Base-by-base conservation (phyloP, 1,140 invertebrate species). In the Agrypnia vestita region DNA sequence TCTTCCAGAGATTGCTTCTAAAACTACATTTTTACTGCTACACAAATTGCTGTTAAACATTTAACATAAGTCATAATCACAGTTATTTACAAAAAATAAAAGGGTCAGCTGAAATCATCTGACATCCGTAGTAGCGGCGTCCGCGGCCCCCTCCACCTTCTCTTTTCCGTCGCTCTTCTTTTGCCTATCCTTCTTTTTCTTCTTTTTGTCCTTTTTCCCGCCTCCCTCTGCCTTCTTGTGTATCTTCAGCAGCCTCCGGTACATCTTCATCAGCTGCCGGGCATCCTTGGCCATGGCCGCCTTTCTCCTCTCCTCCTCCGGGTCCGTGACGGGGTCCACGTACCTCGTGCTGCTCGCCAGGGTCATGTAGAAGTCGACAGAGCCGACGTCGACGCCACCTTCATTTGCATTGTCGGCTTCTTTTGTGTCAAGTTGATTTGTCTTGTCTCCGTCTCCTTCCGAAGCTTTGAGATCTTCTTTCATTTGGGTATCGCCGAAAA, bases 241-340 rank as follows among this genome's bases (percentile, higher is more conserved):
- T 43, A 89, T 88, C 84, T 90, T 90, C 9, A 89, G 59, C 15
- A 90, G 81, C 75, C 85, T 88, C 79, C 88, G 89, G 53, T 89
- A 90, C 89, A 90, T 90, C 85, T 87, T 89, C 53, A 89, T 75
- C 3, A 90, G 75, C 69, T 87, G 85, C 75, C 89, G 89, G 0
- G 89, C 89, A 61, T 90, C 88, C 82, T 86, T 89, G 51, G 86
- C 86, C 86, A 90, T 88, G 83, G 80, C 67, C 56, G n/a, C 80
- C 53, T 64, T 77, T 72, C 35, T 83, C 74, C 74, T 84, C 84
- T 79, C 44, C 43, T 62, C 51, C 17, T 56, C 6, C 1, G 72
- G 43, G 62, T 85, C 85, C 69, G 80, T 78, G 0, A 87, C 83
- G 0, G 88, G 88, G 83, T 88, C 85, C 0, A 89, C 87, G 64